Evolutionary conservation across 2,113 vertebrate species (phyloP).

Genomic region (rabbit (Oryctolagus cuniculus)): DNA sequence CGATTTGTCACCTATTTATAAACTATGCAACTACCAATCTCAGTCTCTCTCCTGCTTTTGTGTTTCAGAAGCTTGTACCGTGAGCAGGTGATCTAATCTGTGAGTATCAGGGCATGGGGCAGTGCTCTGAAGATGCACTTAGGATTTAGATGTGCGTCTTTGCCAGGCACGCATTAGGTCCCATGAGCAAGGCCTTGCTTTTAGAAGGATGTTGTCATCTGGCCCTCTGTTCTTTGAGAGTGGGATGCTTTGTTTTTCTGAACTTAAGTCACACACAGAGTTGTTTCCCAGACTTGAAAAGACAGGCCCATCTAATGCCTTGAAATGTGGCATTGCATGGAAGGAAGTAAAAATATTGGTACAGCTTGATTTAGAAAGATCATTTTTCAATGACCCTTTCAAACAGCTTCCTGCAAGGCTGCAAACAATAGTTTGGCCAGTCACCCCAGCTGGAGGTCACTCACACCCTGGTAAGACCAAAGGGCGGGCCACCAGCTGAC

Average conservation of each 20-base stretch:
- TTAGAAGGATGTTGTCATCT: not conserved
- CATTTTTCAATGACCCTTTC: constrained; percentile 73
- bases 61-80: not conserved
- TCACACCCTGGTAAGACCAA: not conserved
- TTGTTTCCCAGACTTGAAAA: constrained; percentile 67
- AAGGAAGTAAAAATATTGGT: constrained; percentile 79
- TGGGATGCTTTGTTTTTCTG: constrained; percentile 18
- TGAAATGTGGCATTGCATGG: constrained; percentile 48
- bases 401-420: constrained; percentile 71
- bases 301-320: constrained; percentile 17
- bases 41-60: not conserved
- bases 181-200: not conserved
- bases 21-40: not conserved
- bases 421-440: constrained; percentile 66
- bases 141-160: not conserved
- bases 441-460: constrained; percentile 49
- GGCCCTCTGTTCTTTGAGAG: not conserved
- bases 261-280: not conserved
- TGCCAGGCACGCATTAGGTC: not conserved
- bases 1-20: not conserved
- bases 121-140: not conserved
- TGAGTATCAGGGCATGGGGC: not conserved
- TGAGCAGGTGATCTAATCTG: not conserved
- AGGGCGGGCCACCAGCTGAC: not conserved
- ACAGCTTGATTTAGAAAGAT: constrained; percentile 79